Evolutionary conservation across 2,113 vertebrate species (phyloP), one percentile per base, ranked within the genome.

Genomic region (Ceratotherium simum): DNA sequence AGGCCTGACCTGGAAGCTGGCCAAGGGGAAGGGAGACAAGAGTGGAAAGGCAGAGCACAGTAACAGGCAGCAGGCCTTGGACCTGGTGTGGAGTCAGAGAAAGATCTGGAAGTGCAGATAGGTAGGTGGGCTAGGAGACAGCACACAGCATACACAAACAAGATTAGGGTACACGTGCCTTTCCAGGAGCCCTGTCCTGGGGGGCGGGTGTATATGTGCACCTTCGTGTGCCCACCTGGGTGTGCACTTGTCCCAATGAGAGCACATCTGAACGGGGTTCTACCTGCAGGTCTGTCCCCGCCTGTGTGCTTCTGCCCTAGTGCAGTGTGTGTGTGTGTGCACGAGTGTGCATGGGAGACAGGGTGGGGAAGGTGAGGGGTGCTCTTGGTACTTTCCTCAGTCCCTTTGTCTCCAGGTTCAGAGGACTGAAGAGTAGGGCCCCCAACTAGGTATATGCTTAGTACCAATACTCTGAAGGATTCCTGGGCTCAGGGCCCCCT

Each of bases 331-430:
- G 42, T 18, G 21, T 16, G 56, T 46, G 54, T 72, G 70, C 86
- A 72, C 6, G 16, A 48, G 80, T 46, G 62, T 76, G 67, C 56
- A 21, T 6, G 21, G 46, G 69, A 42, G 51, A 7, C 1, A 29
- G 60, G 69, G 78, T 54, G 14, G 46, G 17, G 42, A 42, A 42
- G 42, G 42, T 42, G 42, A 42, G 60, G 25, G 60, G 75, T 83
- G 83, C 18, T 94, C 83, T 82, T 86, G 65, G 72, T 58, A 91
- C 78, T 82, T 67, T 88, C 88, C 39, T 88, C 39, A 18, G 18
- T 69, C 33, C 78, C 96, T 98, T 96, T 96, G 88, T 98, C 85
- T 97, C 64, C 93, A 87, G 69, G 73, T 92, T 81, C 42, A 79
- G 82, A 88, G 13, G 29, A 83, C 91, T 65, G 82, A 58, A 39